Evolutionary conservation across 2,888 invertebrate genomes (phyloP).

Genomic region (Seira sanloemensis): DNA sequence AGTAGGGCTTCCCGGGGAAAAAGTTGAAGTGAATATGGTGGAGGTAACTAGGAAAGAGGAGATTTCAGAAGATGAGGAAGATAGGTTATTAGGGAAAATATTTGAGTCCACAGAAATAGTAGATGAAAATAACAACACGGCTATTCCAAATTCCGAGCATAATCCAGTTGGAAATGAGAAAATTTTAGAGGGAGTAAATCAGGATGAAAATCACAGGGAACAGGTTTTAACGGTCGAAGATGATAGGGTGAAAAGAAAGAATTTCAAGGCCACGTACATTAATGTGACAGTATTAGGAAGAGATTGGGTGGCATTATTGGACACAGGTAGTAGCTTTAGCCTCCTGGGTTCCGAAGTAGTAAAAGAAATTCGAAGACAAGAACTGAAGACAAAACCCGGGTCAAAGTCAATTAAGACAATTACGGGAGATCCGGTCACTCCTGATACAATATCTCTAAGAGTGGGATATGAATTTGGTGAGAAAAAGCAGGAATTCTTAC

Average conservation of each 20-base stretch:
- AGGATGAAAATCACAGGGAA: too few species aligned
- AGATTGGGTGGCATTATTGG: neutral
- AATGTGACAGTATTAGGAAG: neutral
- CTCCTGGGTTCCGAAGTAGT: slow-evolving; percentile 7
- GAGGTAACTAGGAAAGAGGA: neutral
- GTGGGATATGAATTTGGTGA: neutral
- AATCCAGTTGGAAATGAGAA: too few species aligned
- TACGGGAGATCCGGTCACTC: neutral
- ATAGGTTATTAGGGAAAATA: neutral
- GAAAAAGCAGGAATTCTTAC: neutral
- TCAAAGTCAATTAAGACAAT: neutral
- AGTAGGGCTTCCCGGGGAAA: too few species aligned
- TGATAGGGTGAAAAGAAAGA: neutral
- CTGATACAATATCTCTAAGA: neutral
- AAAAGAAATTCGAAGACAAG: neutral
- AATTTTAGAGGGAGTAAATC: too few species aligned
- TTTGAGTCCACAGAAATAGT: too few species aligned
- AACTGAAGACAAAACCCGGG: neutral
- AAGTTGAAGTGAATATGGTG: neutral
- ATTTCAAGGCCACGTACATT: slow-evolving; percentile 3
- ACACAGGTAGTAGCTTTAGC: slow-evolving; percentile 3
- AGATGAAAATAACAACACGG: too few species aligned
- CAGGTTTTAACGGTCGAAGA: too few species aligned
- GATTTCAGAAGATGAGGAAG: neutral
- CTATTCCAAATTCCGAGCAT: too few species aligned